Evolutionary conservation across 1,140 invertebrate species (phyloP), one percentile per base, ranked within the genome.

Genomic region (Leptoteleia sp.): DNA sequence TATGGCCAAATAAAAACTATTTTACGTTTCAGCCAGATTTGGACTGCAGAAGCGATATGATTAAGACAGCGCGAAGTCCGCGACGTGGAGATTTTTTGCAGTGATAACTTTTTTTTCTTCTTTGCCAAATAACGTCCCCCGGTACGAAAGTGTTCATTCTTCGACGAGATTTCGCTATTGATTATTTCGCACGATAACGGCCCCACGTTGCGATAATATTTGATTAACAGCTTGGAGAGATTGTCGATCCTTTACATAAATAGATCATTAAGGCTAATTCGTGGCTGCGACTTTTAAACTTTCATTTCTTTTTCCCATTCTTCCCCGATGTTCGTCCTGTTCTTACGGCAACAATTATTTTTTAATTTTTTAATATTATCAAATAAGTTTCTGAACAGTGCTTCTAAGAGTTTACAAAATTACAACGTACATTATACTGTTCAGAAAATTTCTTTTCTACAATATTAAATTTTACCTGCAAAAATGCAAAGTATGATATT

Each of bases 141-240:
- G 9, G 12, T 37, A 11, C 7, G 33, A 38, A 17, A 15, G 35
- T 38, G n/a, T 22, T 33, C 38, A 45, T 59, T 43, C 16, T 40
- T 55, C 12, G 37, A 22, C 37, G 5, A 42, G 22, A 45, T 59
- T 43, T 19, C 38, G 27, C 27, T 43, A 43, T 27, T 12, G 38
- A 59, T 59, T 33, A 31, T 59, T 43, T 57, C 37, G 38, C 50
- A 54, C 50, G 50, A 52, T 52, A 52, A 40, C 15, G 17, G 11
- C 22, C 13, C 16, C 15, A 25, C 42, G 1, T 42, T 11, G 22
- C 25, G 11, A 47, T 29, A 29, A 13, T 15, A 4, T 47, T 16
- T 43, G n/a, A 43, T 29, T 29, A 4, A 29, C 7, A 4, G n/a
- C n/a, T n/a, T n/a, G n/a, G n/a, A n/a, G n/a, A n/a, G n/a, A n/a